A percentile compares a stretch with the other conserved stretches of the same genome.
phyloP scores from a whole-genome alignment of 2,888 invertebrate species.

The Cephus runcator region DNA sequence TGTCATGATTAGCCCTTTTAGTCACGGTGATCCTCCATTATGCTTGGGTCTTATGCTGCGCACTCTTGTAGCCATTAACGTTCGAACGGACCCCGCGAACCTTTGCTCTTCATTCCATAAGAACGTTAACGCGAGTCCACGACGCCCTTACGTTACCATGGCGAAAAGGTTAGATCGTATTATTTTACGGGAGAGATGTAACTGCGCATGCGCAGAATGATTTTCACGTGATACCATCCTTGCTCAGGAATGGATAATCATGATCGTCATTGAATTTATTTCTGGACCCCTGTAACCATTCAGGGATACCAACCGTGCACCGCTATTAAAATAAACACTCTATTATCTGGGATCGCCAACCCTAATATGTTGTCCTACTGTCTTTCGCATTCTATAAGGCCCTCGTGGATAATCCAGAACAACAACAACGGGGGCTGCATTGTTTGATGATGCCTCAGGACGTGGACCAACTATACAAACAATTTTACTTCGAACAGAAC shows the following conservation, averaged over 20 bases:
- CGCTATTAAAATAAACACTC: slow-evolving; percentile 59
- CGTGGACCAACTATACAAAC: slow-evolving; percentile 51
- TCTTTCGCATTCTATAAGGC: slow-evolving; percentile 7
- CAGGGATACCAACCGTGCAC: slow-evolving; percentile 36
- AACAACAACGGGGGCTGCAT: slow-evolving; percentile 47
- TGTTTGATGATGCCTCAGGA: slow-evolving; percentile 32
- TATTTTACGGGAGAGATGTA: neutral
- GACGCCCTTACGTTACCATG: neutral
- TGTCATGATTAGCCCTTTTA: slow-evolving; percentile 62
- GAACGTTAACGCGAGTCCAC: neutral
- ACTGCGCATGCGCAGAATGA: neutral
- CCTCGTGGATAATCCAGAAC: slow-evolving; percentile 56
- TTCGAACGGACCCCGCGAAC: slow-evolving; percentile 10
- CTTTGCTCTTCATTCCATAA: neutral
- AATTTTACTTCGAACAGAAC: slow-evolving; percentile 10
- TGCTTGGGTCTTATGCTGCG: slow-evolving; percentile 22
- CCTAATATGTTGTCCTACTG: slow-evolving; percentile 49
- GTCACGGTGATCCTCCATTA: slow-evolving; percentile 56
- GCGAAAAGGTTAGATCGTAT: neutral
- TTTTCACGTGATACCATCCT: neutral
- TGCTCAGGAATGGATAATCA: neutral
- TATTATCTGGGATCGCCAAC: slow-evolving; percentile 44
- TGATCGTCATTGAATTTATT: neutral
- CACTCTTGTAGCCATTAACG: neutral
- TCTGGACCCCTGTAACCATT: neutral